Base-by-base conservation (phyloP, 2,888 invertebrate species). In the Nemapogon koenigi region DNA sequence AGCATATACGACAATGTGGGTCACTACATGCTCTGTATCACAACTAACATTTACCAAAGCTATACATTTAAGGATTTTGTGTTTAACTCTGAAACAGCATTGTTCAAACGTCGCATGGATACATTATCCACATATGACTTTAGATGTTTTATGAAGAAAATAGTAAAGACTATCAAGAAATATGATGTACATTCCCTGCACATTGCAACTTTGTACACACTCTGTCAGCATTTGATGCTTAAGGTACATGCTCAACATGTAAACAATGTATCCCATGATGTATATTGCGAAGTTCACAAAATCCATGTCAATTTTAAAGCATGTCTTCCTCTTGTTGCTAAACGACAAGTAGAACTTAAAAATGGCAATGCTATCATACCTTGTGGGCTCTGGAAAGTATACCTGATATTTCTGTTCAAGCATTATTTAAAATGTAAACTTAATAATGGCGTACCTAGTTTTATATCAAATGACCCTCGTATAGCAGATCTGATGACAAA, bases 1-100 rank as follows among this genome's bases (percentile, higher is more conserved):
- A 82, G 83, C 41, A 47, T 72, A 7, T 75, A 81, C 44, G 85
- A 85, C 48, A 81, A 79, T 43, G 69, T 82, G 30, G 83, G 85
- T 25, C 85, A 85, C 55, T 85, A 81, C 49, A 66, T 69, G 48
- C 52, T 84, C 11, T 79, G 83, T 56, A 62, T 78, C 45, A 50
- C 65, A 15, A 53, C 64, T 4, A 62, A 61, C 41, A 46, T 73
- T 35, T 50, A 58, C 26, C 54, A 56, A 38, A 64, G 62, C 45
- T 46, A 40, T 10, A 59, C 56, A 4, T 63, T 81, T 43, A 50
- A 50, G 6, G 51, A 58, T 25, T 64, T 64, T 40, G 57, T 80
- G 43, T 37, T 67, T 2, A 63, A 59, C 35, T 49, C 63, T 3
- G 80, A 80, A 62, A 45, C 52, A 4, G 56, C 58, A 18, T 45